These are phyloP conservation scores for Lasioglossum leucozonium DNA, from an alignment of 2,888 invertebrate species.

Conservation along the genomic window DNA sequence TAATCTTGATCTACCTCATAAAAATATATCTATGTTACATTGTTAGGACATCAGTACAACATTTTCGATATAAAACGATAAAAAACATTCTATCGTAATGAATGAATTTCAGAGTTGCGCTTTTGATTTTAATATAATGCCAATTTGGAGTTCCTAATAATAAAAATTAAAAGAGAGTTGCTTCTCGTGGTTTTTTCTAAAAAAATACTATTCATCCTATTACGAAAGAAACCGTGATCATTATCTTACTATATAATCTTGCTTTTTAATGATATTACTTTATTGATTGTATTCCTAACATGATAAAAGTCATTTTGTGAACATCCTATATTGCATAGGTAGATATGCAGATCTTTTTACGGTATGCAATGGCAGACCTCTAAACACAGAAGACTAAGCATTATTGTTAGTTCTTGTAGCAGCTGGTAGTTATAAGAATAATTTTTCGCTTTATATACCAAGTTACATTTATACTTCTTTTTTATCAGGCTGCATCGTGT, in stretches of 20 bases:
- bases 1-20: constrained; percentile 51
- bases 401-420: constrained; percentile 65
- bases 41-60: constrained; percentile 39
- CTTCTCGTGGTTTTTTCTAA: constrained; percentile 11
- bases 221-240: constrained; percentile 20
- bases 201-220: constrained; percentile 27
- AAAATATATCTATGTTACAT: constrained; percentile 61
- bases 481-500: constrained; percentile 57
- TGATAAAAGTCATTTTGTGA: constrained; percentile 54
- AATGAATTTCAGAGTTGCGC: constrained; percentile 33
- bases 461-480: constrained; percentile 60
- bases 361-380: constrained; percentile 68
- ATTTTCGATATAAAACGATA: constrained; percentile 40
- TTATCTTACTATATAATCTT: constrained; percentile 32
- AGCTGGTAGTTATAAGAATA: constrained; percentile 78
- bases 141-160: constrained; percentile 18
- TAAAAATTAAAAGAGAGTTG: neutral
- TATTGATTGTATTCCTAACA: constrained; percentile 56
- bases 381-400: constrained; percentile 58
- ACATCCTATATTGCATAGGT: constrained; percentile 51
- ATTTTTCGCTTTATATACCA: constrained; percentile 67
- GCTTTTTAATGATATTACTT: constrained; percentile 50
- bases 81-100: constrained; percentile 19
- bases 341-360: constrained; percentile 65
- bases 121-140: constrained; percentile 26